Evolutionary conservation across 1,140 invertebrate species (phyloP), one percentile per base, ranked within the genome.

Genomic region (Cotesia glomerata): DNA sequence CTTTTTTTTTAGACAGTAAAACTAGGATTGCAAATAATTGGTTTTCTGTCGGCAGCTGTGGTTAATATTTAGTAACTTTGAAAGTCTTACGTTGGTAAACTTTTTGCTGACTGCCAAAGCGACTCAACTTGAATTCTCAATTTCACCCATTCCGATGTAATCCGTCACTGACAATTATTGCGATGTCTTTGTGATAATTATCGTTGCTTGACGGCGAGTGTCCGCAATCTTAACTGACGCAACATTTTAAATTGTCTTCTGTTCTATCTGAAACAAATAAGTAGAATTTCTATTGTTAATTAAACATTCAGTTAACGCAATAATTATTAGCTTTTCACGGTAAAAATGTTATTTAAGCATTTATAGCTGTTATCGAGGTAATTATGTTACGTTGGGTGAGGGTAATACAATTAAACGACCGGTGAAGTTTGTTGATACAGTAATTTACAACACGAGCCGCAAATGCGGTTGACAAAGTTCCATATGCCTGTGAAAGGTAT

Each of bases 191-290:
- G 45, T 51, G 61, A 64, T 61, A 70, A 52, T 18, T 62, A 70
- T 75, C 72, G 75, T 73, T 76, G 79, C 54, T 76, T 79, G 63
- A 79, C 73, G 63, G 79, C 73, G 51, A 76, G 72, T 51, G 62
- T 68, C 52, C 65, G 52, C 26, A 74, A 75, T 61, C 58, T 75
- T 62, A 74, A 54, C 59, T 74, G 74, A 58, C 69, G 58, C 62
- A 69, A 76, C 72, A 14, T 54, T 7, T n/a, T 54, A 16, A n/a
- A 54, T 54, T 14, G n/a, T 54, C 52, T 54, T 16, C 52, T n/a
- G 52, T 54, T 54, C 34, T 71, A 4, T 74, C 59, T 45, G 63
- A 71, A 54, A 71, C 62, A 69, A 45, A 45, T 45, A 45, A 45
- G 3, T 3, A 70, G 66, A 63, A 71, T 56, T n/a, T 14, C 56